Percentiles rank a stretch among this genome's conserved stretches.
Conservation (phyloP, 1,140 invertebrate genomes). For the Coenobita brevimanus region DNA sequence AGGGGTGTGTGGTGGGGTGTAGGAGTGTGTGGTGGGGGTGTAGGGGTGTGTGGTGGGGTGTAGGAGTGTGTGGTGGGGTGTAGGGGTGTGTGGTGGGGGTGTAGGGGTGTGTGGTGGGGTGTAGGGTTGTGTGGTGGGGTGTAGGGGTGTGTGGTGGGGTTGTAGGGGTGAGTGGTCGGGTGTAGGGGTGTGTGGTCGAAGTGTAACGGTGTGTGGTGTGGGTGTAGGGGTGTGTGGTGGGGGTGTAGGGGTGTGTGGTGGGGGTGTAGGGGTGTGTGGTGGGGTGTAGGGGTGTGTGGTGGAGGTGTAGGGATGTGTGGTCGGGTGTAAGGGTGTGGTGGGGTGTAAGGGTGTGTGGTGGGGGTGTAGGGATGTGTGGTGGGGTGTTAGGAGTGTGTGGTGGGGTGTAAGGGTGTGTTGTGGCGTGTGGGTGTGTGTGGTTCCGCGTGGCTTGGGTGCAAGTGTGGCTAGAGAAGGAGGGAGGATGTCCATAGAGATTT, state of each 20-base stretch:
- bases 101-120: neutral
- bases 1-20: too few species aligned
- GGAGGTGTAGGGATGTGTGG: too few species aligned
- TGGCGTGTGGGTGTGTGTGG: too few species aligned
- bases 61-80: neutral
- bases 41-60: neutral
- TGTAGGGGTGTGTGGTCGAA: neutral
- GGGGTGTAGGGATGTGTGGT: neutral
- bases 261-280: neutral
- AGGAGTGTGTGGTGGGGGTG: neutral
- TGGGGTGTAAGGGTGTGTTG: too few species aligned
- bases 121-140: too few species aligned
- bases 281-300: neutral
- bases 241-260: neutral
- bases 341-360: neutral
- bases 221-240: too few species aligned
- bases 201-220: too few species aligned
- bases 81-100: neutral
- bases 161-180: neutral
- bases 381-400: neutral
- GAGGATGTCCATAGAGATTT: neutral
- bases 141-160: neutral
- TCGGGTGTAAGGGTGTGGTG: too few species aligned
- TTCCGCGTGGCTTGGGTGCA: neutral
- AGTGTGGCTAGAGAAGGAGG: neutral